Conservation (phyloP, 2,797 vertebrate genomes). For the Huso huso region DNA sequence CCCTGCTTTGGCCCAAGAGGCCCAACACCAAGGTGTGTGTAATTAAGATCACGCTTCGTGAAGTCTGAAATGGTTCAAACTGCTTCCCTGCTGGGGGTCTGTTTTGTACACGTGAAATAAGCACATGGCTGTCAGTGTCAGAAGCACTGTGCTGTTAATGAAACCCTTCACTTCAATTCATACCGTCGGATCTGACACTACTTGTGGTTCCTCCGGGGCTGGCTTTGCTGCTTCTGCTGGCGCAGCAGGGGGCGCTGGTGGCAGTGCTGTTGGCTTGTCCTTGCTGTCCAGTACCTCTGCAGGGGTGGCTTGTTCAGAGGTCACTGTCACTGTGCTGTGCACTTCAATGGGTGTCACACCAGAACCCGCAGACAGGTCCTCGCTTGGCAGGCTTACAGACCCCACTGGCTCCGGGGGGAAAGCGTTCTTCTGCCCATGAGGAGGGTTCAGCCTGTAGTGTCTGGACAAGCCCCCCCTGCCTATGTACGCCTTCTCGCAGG, state of each 20-base stretch:
- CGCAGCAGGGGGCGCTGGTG: background rate
- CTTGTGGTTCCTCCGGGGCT: background rate
- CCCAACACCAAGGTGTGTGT: too few relatives aligned
- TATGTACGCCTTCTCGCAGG: conserved; percentile 88
- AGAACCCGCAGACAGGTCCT: background rate
- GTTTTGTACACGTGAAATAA: too few relatives aligned
- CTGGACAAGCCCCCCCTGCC: conserved; percentile 82
- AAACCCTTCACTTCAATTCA: too few relatives aligned
- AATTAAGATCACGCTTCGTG: too few relatives aligned
- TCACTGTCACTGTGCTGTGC: conserved; percentile 19
- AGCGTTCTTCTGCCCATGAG: conserved; percentile 55
- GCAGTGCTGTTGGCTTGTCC: background rate
- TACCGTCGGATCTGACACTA: background rate
- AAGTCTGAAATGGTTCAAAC: too few relatives aligned
- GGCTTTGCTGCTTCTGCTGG: background rate
- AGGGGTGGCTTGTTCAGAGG: conserved; percentile 21
- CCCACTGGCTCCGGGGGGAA: background rate
- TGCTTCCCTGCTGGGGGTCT: too few relatives aligned
- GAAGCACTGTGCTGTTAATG: too few relatives aligned
- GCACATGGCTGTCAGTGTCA: too few relatives aligned
- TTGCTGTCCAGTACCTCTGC: background rate
- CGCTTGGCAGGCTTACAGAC: background rate
- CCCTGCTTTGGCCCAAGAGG: too few relatives aligned
- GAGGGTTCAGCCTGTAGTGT: conserved; percentile 82
- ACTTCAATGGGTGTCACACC: background rate